Conservation (phyloP, 2,888 invertebrate species). For the Cyrtodaria siliqua region DNA sequence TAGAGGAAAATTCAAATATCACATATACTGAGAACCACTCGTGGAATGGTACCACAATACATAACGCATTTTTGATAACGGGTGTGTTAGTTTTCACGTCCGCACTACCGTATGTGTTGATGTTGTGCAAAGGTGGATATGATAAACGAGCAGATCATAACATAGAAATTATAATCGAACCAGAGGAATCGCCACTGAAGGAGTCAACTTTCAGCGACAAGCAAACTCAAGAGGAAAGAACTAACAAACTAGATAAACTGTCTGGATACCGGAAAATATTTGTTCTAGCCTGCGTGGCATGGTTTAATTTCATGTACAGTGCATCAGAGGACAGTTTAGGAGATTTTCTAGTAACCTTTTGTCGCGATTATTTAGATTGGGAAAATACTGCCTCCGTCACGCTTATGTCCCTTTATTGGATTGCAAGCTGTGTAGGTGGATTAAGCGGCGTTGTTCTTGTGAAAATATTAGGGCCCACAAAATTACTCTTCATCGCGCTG, state of each 20-base stretch:
- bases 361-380: slow-evolving; percentile 29
- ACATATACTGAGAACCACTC: no score
- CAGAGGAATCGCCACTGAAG: slow-evolving; percentile 1
- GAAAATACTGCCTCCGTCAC: slow-evolving; percentile 4
- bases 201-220: neutral
- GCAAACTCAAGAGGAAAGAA: neutral
- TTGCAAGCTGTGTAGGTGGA: slow-evolving; percentile 25
- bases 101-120: slow-evolving; percentile 1
- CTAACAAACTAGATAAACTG: neutral
- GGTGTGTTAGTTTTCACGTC: neutral
- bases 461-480: neutral
- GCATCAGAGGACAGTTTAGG: slow-evolving; percentile 29
- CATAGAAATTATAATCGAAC: neutral
- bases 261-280: neutral
- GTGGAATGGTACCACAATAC: neutral
- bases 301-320: slow-evolving; percentile 16
- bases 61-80: slow-evolving; percentile 11
- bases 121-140: neutral
- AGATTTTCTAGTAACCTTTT: slow-evolving; percentile 28
- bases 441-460: slow-evolving; percentile 21
- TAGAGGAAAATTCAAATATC: neutral
- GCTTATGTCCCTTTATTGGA: slow-evolving; percentile 31
- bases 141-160: no score
- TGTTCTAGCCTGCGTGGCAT: slow-evolving; percentile 6
- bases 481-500: slow-evolving; percentile 4